phyloP scores from a whole-genome alignment of 2,888 invertebrate genomes.

The Caenorhabditis macrosperma region DNA sequence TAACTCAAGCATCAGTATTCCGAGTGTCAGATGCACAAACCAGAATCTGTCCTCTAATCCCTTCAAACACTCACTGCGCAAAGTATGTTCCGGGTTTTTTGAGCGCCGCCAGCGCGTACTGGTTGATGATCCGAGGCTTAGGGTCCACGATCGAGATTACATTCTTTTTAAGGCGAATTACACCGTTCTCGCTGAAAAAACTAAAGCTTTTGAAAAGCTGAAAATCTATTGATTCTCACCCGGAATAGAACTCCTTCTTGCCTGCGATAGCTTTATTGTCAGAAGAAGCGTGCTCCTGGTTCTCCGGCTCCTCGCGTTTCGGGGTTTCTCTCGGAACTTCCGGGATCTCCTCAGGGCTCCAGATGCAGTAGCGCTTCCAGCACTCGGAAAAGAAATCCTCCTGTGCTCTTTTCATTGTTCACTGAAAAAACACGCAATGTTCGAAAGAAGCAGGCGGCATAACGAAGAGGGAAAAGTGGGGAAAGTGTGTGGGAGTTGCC shows the following conservation, averaged over 20 bases:
- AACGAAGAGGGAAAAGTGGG: too few relatives aligned
- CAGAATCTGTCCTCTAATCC: background rate
- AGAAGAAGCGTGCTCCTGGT: too few relatives aligned
- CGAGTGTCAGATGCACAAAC: background rate
- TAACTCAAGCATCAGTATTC: background rate
- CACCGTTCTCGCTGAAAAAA: conserved; percentile 17
- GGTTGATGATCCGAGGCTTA: conserved; percentile 14
- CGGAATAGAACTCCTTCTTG: conserved; percentile 23
- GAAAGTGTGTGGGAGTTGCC: too few relatives aligned
- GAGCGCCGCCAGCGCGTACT: conserved; percentile 19
- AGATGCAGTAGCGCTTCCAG: background rate
- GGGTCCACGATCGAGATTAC: conserved; percentile 37
- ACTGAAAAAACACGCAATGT: too few relatives aligned
- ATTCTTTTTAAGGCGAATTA: conserved; percentile 31
- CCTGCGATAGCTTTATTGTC: too few relatives aligned
- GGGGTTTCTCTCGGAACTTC: background rate
- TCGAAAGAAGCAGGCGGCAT: too few relatives aligned
- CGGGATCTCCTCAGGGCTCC: too few relatives aligned
- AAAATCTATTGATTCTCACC: background rate
- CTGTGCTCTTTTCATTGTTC: background rate
- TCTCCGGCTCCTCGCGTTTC: background rate
- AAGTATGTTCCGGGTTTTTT: conserved; percentile 38
- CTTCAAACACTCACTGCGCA: conserved; percentile 24
- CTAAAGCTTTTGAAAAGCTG: background rate
- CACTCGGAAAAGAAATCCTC: background rate